Conservation (phyloP, 1,140 invertebrate species). For the Eufriesea mexicana region DNA sequence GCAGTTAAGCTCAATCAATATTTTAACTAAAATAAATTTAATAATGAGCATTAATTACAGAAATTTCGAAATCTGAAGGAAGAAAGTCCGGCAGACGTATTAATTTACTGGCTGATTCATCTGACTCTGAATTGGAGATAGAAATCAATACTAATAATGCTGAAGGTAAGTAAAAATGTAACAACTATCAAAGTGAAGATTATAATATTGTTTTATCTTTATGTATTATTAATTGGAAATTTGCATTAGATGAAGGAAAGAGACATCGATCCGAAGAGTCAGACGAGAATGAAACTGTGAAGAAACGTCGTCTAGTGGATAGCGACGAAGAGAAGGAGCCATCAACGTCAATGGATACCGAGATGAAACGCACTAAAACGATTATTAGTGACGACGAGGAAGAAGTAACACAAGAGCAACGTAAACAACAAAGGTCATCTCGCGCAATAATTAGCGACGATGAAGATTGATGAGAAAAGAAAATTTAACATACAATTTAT, state of each 20-base stretch:
- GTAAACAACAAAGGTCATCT: slow-evolving; percentile 32
- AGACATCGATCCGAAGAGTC: slow-evolving; percentile 66
- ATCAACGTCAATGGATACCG: slow-evolving; percentile 34
- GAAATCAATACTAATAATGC: slow-evolving; percentile 19
- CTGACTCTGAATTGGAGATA: slow-evolving; percentile 66
- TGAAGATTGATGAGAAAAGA: slow-evolving; percentile 63
- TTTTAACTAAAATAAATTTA: neutral
- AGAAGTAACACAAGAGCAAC: slow-evolving; percentile 23
- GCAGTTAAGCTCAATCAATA: neutral
- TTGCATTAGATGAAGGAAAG: slow-evolving; percentile 66
- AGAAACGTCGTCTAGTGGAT: slow-evolving; percentile 76
- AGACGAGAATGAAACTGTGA: slow-evolving; percentile 65
- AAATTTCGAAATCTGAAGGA: neutral
- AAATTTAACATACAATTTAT: neutral
- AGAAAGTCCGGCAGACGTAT: slow-evolving; percentile 27
- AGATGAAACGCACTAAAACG: slow-evolving; percentile 31
- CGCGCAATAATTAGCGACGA: slow-evolving; percentile 68
- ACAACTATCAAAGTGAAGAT: neutral
- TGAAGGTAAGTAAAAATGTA: slow-evolving; percentile 43
- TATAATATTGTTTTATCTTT: neutral
- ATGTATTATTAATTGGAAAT: neutral
- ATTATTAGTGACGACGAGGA: slow-evolving; percentile 68
- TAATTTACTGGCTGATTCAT: slow-evolving; percentile 49
- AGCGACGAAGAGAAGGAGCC: slow-evolving; percentile 75
- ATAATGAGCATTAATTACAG: neutral